Evolutionary conservation across 23 tunicate genomes (phyloP), one percentile per base, ranked within the genome.

Genomic region (Diplosoma virens): DNA sequence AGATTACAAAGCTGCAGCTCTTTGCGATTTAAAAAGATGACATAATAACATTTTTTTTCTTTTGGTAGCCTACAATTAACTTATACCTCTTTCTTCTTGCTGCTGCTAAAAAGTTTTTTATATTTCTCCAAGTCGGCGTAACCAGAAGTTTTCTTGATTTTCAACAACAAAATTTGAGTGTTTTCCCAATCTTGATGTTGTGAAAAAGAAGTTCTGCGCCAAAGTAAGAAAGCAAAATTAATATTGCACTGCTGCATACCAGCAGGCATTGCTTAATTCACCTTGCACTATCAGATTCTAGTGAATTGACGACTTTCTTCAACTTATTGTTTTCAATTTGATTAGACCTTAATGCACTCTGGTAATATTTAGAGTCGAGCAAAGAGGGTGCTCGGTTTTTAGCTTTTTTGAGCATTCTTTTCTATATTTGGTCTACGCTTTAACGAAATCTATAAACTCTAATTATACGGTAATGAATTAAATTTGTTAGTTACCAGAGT

Each of bases 341-440:
- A 50, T 88, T 88, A 1, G 69, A 61, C 70, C 74, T 76, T 65
- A 88, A 50, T 14, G 95, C 95, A 60, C 71, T 82, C 59, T 88
- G 86, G 54, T 81, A 88, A 30, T 82, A 67, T 26, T 32, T 32
- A 0, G 95, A 88, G 60, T 88, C 87, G 14, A 81, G 78, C 75
- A 88, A 27, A 16, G 95, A 88, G 0, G 78, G 27, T 5, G 84
- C 55, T 21, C 47, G 36, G 24, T 59, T 30, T 32, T 36, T 59
- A 32, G 29, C 33, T 23, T 59, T 59, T 68, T 16, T 34, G 16
- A 35, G 36, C 37, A 29, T 64, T n/a, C n/a, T n/a, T n/a, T n/a
- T n/a, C n/a, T n/a, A n/a, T n/a, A n/a, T n/a, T n/a, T n/a, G n/a
- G n/a, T n/a, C n/a, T n/a, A n/a, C n/a, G n/a, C n/a, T n/a, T n/a